Percentiles rank a stretch among this genome's conserved stretches.
These are phyloP conservation scores for Coilia nasus DNA, from an alignment of 2,797 vertebrate species.

Conservation along the genomic window DNA sequence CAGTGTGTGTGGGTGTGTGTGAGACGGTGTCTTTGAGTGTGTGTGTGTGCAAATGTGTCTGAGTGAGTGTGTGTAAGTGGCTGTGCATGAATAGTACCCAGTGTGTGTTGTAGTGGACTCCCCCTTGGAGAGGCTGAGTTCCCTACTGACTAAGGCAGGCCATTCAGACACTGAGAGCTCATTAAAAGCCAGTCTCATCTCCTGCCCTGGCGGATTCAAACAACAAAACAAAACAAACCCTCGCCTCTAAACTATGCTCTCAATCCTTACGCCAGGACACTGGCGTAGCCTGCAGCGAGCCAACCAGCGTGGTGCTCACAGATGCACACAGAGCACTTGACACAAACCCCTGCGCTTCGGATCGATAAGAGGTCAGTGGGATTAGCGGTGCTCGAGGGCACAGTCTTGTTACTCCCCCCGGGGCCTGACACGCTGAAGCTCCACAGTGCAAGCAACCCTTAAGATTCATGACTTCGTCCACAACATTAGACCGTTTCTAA, in stretches of 20 bases:
- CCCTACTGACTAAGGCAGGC: background rate
- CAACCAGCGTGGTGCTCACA: background rate
- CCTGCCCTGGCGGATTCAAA: background rate
- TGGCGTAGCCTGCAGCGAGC: background rate
- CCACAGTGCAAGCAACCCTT: no score
- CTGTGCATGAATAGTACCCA: background rate
- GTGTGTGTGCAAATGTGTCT: background rate
- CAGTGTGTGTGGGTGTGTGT: background rate
- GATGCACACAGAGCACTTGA: no score
- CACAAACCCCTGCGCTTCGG: no score
- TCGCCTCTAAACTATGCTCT: background rate
- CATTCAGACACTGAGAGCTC: slow-evolving; percentile 9
- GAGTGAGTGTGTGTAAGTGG: background rate
- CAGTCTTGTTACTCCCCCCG: no score
- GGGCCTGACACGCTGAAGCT: no score
- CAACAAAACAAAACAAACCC: background rate
- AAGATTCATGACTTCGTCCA: no score
- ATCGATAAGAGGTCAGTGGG: no score
- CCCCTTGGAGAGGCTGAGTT: background rate
- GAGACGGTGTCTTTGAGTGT: background rate
- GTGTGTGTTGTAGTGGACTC: background rate
- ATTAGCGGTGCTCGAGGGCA: no score
- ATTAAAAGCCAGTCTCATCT: background rate
- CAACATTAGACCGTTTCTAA: no score
- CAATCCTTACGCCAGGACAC: background rate